Base-by-base conservation (phyloP, 2,113 vertebrate species). In the Corapipo altera region DNA sequence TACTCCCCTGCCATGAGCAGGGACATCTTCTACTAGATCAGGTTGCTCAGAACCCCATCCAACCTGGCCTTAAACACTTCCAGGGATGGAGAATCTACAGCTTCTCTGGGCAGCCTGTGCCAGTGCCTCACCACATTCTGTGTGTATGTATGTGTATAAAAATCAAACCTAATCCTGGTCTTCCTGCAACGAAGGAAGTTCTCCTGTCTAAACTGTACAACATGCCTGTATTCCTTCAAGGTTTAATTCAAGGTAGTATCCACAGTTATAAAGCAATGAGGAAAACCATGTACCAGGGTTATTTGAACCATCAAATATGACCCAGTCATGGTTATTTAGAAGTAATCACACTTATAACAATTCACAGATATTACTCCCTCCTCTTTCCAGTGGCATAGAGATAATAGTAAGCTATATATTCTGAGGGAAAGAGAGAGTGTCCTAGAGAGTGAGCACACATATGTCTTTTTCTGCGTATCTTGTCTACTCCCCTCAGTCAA, bases 241-340 rank as follows among this genome's bases (percentile, higher is more conserved):
- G 73, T 44, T 91, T 96, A 85, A 73, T 78, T 92, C 89, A 74
- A 93, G 61, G 55, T 55, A 89, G 64, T 58, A 85, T 82, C 72
- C 58, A 80, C 33, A 88, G 72, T 93, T 91, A 94, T 13, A 93
- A 80, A 83, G 67, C 58, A 81, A 81, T 32, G 65, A 94, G 54
- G 24, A 64, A 81, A 70, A 37, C 32, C n/a, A 92, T 92, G 73
- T 17, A 58, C 30, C 54, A 79, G 64, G 81, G 85, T 96, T 95
- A 96, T 95, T 74, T 92, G 51, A 91, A 77, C 71, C 91, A 96
- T 85, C 77, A 93, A 75, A 62, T 85, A 88, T 67, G 24, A 92
- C 11, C 32, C 37, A 89, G 72, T 35, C 88, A 20, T 81, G 62
- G 59, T 55, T 91, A 91, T 92, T 96, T 95, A 75, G 79, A 96